Base-by-base conservation (phyloP, 2,113 vertebrate species). In the Pionites leucogaster region DNA sequence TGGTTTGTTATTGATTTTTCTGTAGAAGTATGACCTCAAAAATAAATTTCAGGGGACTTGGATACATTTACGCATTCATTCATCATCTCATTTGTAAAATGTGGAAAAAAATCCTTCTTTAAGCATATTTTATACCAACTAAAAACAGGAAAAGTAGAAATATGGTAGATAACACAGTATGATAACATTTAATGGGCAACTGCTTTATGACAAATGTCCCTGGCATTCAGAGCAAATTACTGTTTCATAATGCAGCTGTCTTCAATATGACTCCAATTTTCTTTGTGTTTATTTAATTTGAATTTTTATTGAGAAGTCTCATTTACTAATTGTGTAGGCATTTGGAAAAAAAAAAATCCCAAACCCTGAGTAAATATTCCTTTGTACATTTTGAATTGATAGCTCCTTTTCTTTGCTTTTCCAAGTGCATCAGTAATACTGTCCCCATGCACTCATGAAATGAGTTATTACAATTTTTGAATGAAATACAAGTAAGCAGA, bases 111-210 rank as follows among this genome's bases (percentile, higher is more conserved):
- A 28, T 64, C 5, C 13, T 85, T 37, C 35, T 86, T 93, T 64
- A 77, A 74, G 35, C 10, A 31, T 24, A 10, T 71, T 90, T 60
- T 72, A 19, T 70, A 82, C 13, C 7, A 47, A 72, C 63, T 88
- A 63, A 90, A 85, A 93, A 53, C 41, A 67, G 55, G 37, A 92
- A 35, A 68, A 29, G 6, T 18, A 86, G 93, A 60, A 79, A 87
- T 86, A 72, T 63, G 20, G 67, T 88, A 1, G 8, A 57, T 75
- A 35, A 65, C 20, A 88, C 37, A 11, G 20, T 90, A 35, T 72
- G 46, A 67, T 59, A 94, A 83, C 90, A 93, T 80, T 87, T 86
- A 84, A 86, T 28, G 82, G 46, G 60, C 85, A 93, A 18, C 19
- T 91, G 49, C 23, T 80, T 76, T 57, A 33, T 82, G 88, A 67